Base-by-base conservation (phyloP, 2,113 vertebrate genomes). In the Xenus cinereus region DNA sequence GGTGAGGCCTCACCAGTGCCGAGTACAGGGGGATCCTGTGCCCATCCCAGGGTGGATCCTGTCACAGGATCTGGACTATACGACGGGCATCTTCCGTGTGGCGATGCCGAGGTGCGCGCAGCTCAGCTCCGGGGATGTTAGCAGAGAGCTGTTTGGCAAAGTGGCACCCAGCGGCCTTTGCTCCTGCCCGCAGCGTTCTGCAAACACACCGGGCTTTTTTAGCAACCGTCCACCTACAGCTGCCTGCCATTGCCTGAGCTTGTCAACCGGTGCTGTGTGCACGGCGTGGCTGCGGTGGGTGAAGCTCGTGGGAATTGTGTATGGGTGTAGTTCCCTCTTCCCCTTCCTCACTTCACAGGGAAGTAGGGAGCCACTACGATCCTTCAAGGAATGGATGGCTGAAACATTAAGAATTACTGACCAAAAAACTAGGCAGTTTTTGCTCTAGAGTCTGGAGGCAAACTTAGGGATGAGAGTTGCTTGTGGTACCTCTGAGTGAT, bases 41-140 rank as follows among this genome's bases (percentile, higher is more conserved):
- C 46, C 10, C 10, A 46, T 46, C n/a, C 22, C 41, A 5, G 41
- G 13, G 7, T 8, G 14, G 57, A 4, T 39, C 9, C 67, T 15
- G 10, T 32, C 17, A 6, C 46, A 8, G 51, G 60, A 9, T 37
- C 62, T 30, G 13, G 1, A 1, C 75, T 14, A 14, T 33, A 0
- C 1, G 15, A 50, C 3, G 3, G n/a, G 27, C 46, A 6, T 27
- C 60, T 27, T 7, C 56, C 13, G 1, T 1, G 37, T 8, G 45
- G 27, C 2, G 12, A 7, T 28, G 59, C 45, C 22, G 4, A 6
- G 19, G 12, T 5, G 10, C 0, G 17, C 13, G 0, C 35, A 16
- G 77, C 73, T 27, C 19, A 1, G 15, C 71, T 10, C 32, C 3
- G 4, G 48, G 35, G 41, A 21, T 3, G 0, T 6, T 3, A 10